Percentiles rank a stretch among this genome's conserved stretches.
Evolutionary conservation across 2,113 vertebrate genomes (phyloP).

Genomic region (Thymallus thymallus): DNA sequence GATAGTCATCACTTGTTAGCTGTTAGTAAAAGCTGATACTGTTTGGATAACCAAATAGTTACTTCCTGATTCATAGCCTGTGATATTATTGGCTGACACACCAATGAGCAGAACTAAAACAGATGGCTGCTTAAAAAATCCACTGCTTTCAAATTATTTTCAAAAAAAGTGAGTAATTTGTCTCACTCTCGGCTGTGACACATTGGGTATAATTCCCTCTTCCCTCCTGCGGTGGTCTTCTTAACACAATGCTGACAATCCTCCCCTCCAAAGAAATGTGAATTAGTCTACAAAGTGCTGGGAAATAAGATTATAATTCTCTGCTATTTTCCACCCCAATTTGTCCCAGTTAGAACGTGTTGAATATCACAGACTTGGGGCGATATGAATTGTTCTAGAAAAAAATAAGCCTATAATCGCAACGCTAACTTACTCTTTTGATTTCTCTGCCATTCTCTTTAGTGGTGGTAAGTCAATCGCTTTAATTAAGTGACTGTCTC

Average conservation of each 20-base stretch:
- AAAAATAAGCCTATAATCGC: constrained; percentile 10
- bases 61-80: not conserved
- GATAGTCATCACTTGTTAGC: not conserved
- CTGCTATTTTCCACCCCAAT: constrained; percentile 21
- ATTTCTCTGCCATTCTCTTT: not conserved
- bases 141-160: constrained; percentile 42
- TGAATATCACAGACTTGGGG: not conserved
- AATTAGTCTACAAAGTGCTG: constrained; percentile 12
- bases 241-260: constrained; percentile 16
- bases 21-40: not conserved
- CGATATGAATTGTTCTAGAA: constrained; percentile 11
- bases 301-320: constrained; percentile 33
- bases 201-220: not conserved
- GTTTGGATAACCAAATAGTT: not conserved
- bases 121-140: constrained; percentile 40
- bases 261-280: not conserved
- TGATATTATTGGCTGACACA: not conserved
- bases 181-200: constrained; percentile 13
- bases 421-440: constrained; percentile 4
- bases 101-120: constrained; percentile 15
- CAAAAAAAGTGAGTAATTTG: constrained; percentile 31
- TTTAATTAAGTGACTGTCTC: not conserved
- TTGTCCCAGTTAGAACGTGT: constrained; percentile 12
- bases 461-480: not conserved
- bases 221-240: constrained; percentile 31